Base-by-base conservation (phyloP, 1,140 invertebrate species). In the Bombus soroeensis region DNA sequence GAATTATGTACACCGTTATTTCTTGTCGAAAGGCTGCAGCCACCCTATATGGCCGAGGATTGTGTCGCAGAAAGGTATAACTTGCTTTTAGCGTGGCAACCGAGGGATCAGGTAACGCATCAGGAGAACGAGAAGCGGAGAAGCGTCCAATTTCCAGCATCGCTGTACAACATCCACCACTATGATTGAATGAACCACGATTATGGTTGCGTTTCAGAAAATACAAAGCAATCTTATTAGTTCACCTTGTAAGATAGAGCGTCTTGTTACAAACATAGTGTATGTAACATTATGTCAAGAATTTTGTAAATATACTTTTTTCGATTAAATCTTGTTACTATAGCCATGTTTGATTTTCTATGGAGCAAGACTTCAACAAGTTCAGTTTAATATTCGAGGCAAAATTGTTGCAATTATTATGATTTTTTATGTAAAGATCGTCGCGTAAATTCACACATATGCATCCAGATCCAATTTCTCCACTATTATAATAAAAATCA, bases 1-100 rank as follows among this genome's bases (percentile, higher is more conserved):
- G 22, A 43, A 78, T 78, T 64, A 78, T n/a, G 59, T 8, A 59
- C 37, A 39, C 76, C 39, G 39, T 81, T 73, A 70, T 70, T 80
- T 72, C 47, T 39, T 32, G 43, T 81, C 25, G 64, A 80, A 80
- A 70, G 9, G 28, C 28, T 43, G 37, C 76, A 25, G 10, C 59
- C 32, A 53, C 62, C 39, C 39, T 15, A 9, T 25, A 12, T 6
- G 22, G 5, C 59, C 22, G 18, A 66, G 59, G 22, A 41, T 41
- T 66, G 5, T 43, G 13, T 66, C 66, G 47, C 39, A 22, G 28
- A 70, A 80, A 28, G 41, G 32, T 70, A 15, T 34, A 66, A 70
- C 43, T 53, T 22, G 78, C 78, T 71, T 39, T 70, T 25, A 47
- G 8, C 64, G 13, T 32, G 76, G 15, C 59, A 53, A 37, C 22